These are phyloP conservation scores for Galleria mellonella DNA, from an alignment of 1,140 invertebrate species.

Conservation along the genomic window DNA sequence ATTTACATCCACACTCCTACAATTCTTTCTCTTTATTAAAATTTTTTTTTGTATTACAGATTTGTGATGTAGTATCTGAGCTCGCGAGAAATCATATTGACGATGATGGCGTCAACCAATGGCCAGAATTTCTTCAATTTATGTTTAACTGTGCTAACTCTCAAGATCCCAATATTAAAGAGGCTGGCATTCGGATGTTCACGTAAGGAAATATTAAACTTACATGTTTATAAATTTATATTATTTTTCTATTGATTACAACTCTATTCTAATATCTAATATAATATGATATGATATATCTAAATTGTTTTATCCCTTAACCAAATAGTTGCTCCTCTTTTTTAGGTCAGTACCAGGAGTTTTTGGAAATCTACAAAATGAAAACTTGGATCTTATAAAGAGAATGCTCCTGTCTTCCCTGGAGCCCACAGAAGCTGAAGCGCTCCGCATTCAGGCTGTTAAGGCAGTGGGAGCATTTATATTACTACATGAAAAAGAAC, in stretches of 20 bases:
- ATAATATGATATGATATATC: too few relatives aligned
- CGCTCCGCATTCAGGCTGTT: slow-evolving; percentile 87
- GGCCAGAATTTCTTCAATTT: slow-evolving; percentile 98
- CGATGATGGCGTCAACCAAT: slow-evolving; percentile 96
- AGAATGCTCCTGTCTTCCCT: slow-evolving; percentile 93
- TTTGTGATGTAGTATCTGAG: slow-evolving; percentile 95
- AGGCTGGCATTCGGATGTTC: slow-evolving; percentile 95
- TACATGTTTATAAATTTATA: too few relatives aligned
- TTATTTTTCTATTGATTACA: too few relatives aligned
- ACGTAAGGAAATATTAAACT: slow-evolving; percentile 79
- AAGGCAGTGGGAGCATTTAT: slow-evolving; percentile 93
- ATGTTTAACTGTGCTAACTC: slow-evolving; percentile 95
- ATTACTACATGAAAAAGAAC: slow-evolving; percentile 92
- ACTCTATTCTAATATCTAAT: too few relatives aligned
- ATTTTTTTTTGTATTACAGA: too few relatives aligned
- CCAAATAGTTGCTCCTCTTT: slow-evolving; percentile 8
- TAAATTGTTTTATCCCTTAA: not conserved
- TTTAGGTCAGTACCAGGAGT: slow-evolving; percentile 93
- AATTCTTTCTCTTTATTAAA: too few relatives aligned
- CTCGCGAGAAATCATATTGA: slow-evolving; percentile 96
- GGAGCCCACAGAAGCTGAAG: slow-evolving; percentile 80
- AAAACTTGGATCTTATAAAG: slow-evolving; percentile 95
- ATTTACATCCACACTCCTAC: too few relatives aligned
- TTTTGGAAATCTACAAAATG: slow-evolving; percentile 95
- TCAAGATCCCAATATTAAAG: slow-evolving; percentile 87